Evolutionary conservation across 2,113 vertebrate species (phyloP), one percentile per base, ranked within the genome.

Genomic region (Phoenicopterus ruber): DNA sequence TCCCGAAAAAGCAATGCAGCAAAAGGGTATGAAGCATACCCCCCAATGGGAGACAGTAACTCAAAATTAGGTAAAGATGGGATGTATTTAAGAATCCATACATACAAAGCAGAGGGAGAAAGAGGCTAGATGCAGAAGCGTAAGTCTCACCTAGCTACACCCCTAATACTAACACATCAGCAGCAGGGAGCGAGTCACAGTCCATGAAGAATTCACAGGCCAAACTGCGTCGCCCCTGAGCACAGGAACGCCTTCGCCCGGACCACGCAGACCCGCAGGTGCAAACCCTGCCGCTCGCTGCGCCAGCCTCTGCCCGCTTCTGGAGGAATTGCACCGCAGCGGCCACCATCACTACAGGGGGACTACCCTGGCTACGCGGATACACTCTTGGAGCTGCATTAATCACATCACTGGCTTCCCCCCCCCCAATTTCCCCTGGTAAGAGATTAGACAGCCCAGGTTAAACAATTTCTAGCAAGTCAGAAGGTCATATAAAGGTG

Each of bases 381-480:
- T 50, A 67, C 26, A 21, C 54, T 61, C 54, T 13, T 74, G 74
- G 70, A 71, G 66, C 58, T 79, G 57, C 70, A 63, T 82, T 82
- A 28, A 38, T 57, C 73, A 62, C 58, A 94, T 70, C 61, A 36
- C 31, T 52, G 20, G 6, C 28, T 55, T 3, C 40, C 13, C 18
- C 25, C n/a, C 42, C 26, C 0, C 7, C 54, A 74, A 89, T 95
- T 95, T 93, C 72, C 49, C 91, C 87, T 91, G 52, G 55, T 94
- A 88, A 90, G 79, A 96, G 86, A 91, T 81, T 84, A 96, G 79
- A 81, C 82, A 90, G 70, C 28, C n/a, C 80, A 57, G 2, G 42
- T 66, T 82, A 85, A 96, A 89, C 63, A 90, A 95, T 73, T 96
- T 80, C 79, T 73, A 86, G 57, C 49, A 83, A 93, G 63, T 78